These are phyloP conservation scores for Leucania comma DNA, from an alignment of 2,888 invertebrate species.

Conservation along the genomic window DNA sequence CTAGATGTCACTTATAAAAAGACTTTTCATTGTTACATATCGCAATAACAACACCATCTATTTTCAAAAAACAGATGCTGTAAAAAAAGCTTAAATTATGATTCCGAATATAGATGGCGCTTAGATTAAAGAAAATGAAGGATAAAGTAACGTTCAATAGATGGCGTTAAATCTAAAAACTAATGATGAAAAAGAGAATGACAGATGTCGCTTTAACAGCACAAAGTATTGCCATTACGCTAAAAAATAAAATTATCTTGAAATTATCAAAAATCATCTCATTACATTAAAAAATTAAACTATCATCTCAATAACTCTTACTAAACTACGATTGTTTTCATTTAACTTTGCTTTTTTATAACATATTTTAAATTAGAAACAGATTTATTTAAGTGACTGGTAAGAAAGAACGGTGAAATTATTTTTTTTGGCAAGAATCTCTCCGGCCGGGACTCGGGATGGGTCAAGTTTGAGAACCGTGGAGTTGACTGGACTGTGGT, in stretches of 20 bases:
- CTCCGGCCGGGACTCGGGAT: conserved; percentile 54
- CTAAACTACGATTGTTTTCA: fast-evolving
- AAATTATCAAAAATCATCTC: too few species aligned
- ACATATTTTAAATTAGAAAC: background rate
- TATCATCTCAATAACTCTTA: background rate
- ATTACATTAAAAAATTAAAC: background rate
- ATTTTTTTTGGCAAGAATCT: conserved; percentile 55
- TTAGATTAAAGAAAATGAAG: background rate
- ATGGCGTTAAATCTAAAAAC: conserved; percentile 14
- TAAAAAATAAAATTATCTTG: background rate
- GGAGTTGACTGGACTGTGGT: conserved; percentile 65
- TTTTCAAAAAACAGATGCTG: background rate
- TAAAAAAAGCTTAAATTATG: background rate
- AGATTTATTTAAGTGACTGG: conserved; percentile 27
- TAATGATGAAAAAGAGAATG: background rate
- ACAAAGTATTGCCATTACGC: conserved; percentile 7
- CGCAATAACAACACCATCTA: background rate
- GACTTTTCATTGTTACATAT: background rate
- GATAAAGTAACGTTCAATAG: background rate
- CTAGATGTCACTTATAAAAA: conserved; percentile 58
- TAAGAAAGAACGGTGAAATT: conserved; percentile 28
- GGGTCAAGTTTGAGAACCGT: conserved; percentile 58
- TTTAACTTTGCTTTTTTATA: background rate
- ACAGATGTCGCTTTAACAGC: conserved; percentile 8
- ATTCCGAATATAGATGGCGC: conserved; percentile 11